Percentiles rank a stretch among this genome's conserved stretches.
Evolutionary conservation across 2,888 invertebrate species (phyloP).

Genomic region (Scaptomyza tumidula): DNA sequence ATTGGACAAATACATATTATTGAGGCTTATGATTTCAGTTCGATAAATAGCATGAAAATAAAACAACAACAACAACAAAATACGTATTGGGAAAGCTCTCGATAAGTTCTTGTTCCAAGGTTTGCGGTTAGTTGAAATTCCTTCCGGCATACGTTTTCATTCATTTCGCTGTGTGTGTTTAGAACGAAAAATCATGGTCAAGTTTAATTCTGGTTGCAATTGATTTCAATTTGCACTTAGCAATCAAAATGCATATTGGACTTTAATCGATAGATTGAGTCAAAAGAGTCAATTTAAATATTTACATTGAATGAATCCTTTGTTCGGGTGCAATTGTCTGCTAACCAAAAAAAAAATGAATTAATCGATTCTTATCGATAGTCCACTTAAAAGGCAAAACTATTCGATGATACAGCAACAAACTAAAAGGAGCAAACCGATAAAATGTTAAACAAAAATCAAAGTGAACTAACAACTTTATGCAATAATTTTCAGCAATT

Average conservation of each 20-base stretch:
- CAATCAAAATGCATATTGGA: not conserved
- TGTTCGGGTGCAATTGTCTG: no score
- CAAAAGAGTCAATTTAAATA: not conserved
- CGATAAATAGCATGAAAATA: slow-evolving; percentile 1
- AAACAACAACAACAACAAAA: not conserved
- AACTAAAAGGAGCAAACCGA: no score
- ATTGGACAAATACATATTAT: slow-evolving; percentile 11
- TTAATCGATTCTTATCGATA: not conserved
- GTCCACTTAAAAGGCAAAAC: no score
- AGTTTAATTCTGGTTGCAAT: not conserved
- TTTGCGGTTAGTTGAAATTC: slow-evolving; percentile 28
- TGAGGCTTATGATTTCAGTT: slow-evolving; percentile 22
- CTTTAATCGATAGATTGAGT: not conserved
- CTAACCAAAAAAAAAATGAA: not conserved
- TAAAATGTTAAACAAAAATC: no score
- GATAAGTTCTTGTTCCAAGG: slow-evolving; percentile 38
- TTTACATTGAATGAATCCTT: no score
- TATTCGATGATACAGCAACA: no score
- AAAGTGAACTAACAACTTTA: not conserved
- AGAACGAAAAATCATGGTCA: slow-evolving; percentile 37
- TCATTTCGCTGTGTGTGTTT: slow-evolving; percentile 5
- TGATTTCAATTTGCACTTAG: not conserved
- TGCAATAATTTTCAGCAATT: not conserved
- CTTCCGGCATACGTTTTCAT: slow-evolving; percentile 42
- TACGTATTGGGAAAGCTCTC: slow-evolving; percentile 40